These are phyloP conservation scores for Benitochromis conjunctus DNA, from an alignment of 2,113 vertebrate genomes.

Conservation along the genomic window DNA sequence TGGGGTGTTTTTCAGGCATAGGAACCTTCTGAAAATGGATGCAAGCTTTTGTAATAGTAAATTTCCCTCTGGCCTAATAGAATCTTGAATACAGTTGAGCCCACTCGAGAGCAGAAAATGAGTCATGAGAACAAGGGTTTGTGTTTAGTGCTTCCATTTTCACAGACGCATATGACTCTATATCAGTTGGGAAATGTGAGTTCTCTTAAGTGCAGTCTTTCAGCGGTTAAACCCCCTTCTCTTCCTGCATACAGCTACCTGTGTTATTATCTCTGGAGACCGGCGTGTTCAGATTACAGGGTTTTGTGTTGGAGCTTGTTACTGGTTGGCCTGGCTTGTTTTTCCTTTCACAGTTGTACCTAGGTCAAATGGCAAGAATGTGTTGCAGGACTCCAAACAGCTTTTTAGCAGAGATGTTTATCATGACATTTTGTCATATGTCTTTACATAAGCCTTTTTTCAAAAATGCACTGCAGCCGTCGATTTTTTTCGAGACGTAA, in stretches of 20 bases:
- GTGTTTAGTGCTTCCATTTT: neutral
- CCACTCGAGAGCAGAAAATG: neutral
- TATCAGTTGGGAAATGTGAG: conserved; percentile 20
- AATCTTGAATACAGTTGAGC: neutral
- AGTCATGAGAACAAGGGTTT: conserved; percentile 12
- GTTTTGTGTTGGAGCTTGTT: conserved; percentile 59
- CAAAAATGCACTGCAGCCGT: neutral
- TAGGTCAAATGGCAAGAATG: conserved; percentile 11
- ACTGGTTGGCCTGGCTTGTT: conserved; percentile 25
- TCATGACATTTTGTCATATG: neutral
- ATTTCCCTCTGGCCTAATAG: neutral
- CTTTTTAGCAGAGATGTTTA: neutral
- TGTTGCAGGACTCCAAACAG: neutral
- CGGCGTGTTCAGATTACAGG: conserved; percentile 56
- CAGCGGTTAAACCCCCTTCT: neutral
- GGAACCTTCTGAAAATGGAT: neutral
- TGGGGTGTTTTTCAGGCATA: rapidly evolving
- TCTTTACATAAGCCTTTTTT: neutral
- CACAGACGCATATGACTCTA: neutral
- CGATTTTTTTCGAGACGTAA: neutral
- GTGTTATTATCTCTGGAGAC: conserved; percentile 53
- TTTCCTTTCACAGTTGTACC: conserved; percentile 39
- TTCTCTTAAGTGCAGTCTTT: conserved; percentile 9
- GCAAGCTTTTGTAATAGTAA: neutral
- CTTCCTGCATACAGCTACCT: conserved; percentile 18